Evolutionary conservation across 2,888 invertebrate species (phyloP).

Genomic region (Abrostola triplasia): DNA sequence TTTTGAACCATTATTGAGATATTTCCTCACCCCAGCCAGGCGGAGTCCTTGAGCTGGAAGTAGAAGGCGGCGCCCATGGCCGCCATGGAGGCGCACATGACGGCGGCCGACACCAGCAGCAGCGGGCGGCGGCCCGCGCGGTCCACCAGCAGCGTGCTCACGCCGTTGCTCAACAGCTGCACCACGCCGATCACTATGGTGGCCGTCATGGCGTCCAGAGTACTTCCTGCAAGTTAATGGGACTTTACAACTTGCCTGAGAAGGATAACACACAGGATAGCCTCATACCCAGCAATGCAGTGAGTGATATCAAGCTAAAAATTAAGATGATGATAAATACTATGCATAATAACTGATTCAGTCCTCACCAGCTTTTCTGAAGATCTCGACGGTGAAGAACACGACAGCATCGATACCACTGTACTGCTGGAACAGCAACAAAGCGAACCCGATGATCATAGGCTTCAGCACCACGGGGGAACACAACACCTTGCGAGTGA

Average conservation of each 20-base stretch:
- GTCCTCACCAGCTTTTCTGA: constrained; percentile 81
- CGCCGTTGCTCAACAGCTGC: constrained; percentile 85
- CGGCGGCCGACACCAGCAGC: constrained; percentile 87
- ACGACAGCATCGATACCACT: constrained; percentile 89
- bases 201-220: constrained; percentile 84
- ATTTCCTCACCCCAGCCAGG: constrained; percentile 77
- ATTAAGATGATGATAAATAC: too few relatives aligned
- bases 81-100: constrained; percentile 86
- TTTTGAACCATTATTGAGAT: too few relatives aligned
- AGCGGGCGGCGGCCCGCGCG: constrained; percentile 89
- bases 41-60: constrained; percentile 76
- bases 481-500: constrained; percentile 82
- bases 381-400: constrained; percentile 89
- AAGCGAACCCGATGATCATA: constrained; percentile 80
- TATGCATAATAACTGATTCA: too few relatives aligned
- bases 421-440: constrained; percentile 88
- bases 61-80: constrained; percentile 87
- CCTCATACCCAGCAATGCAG: too few relatives aligned
- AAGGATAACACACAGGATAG: too few relatives aligned
- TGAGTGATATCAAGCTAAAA: too few relatives aligned
- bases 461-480: constrained; percentile 84
- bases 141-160: constrained; percentile 88
- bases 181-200: constrained; percentile 88
- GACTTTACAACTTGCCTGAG: too few relatives aligned
- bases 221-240: constrained; percentile 74